Percentiles rank a stretch among this genome's conserved stretches.
Evolutionary conservation across 1,140 invertebrate species (phyloP).

Genomic region (Sycophila sp.): DNA sequence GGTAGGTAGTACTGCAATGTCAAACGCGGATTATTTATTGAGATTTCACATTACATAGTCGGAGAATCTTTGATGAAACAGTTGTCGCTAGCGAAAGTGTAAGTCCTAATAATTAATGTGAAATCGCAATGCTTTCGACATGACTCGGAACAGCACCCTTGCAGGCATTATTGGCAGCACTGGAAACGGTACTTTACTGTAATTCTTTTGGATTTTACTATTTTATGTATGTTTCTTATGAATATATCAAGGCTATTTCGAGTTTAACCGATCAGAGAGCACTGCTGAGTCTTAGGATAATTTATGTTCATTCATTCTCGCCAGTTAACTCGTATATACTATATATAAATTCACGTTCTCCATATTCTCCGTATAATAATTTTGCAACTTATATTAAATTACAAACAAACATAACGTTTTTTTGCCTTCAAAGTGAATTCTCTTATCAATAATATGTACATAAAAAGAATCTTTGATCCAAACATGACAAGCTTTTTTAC

Average conservation of each 20-base stretch:
- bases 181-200: slow-evolving; percentile 54
- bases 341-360: slow-evolving; percentile 21
- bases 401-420: slow-evolving; percentile 45
- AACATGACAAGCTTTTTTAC: slow-evolving; percentile 57
- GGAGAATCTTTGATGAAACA: too few relatives aligned
- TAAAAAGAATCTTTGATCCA: slow-evolving; percentile 51
- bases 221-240: slow-evolving; percentile 27
- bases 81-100: too few relatives aligned
- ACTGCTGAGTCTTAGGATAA: slow-evolving; percentile 43
- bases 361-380: slow-evolving; percentile 14
- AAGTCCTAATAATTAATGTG: too few relatives aligned
- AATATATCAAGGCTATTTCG: slow-evolving; percentile 33
- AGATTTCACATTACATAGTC: too few relatives aligned
- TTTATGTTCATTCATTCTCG: slow-evolving; percentile 33
- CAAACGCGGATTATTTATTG: too few relatives aligned
- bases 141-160: too few relatives aligned
- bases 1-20: too few relatives aligned
- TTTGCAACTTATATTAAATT: slow-evolving; percentile 38
- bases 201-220: slow-evolving; percentile 35
- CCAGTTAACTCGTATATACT: slow-evolving; percentile 7
- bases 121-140: too few relatives aligned
- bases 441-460: slow-evolving; percentile 57
- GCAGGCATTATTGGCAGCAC: slow-evolving; percentile 66
- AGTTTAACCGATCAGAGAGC: slow-evolving; percentile 46
- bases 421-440: slow-evolving; percentile 35